Evolutionary conservation across 2,888 invertebrate genomes (phyloP), one percentile per base, ranked within the genome.

Genomic region (Aporophyla nigra): DNA sequence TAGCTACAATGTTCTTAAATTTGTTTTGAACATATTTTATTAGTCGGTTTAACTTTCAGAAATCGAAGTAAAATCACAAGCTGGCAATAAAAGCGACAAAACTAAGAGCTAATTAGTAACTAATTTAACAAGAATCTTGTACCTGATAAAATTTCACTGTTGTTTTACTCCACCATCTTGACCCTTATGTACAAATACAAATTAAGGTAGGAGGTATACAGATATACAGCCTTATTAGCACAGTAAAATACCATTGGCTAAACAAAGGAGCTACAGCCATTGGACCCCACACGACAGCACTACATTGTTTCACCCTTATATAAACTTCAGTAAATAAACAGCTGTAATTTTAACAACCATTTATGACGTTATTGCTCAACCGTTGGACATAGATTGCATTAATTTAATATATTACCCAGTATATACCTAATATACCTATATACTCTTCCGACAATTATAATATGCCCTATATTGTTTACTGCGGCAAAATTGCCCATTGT

Each of bases 401-500:
- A 89, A 91, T 91, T 87, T 88, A 90, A 92, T 92, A 93, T 91
- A 89, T 82, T 79, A 76, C 76, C n/a, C 27, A 49, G 46, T 49
- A 68, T 82, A 66, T 81, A 74, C n/a, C 7, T 40, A 16, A 62
- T 62, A 67, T 68, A 49, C 14, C n/a, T 16, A 49, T 61, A 71
- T 46, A 71, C 46, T 62, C 86, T 85, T 91, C 89, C 85, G 89
- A 90, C 84, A 86, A 87, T 75, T 74, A 72, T 73, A 71, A 83
- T 77, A 82, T 74, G 65, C 62, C 56, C 40, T 63, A 66, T 81
- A 75, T 61, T 76, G 59, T 84, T 86, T 74, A 84, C 46, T 40
- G 61, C 78, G 49, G 16, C 49, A n/a, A 56, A 71, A 80, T 84
- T 78, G 77, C 74, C 66, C 49, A 40, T 69, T 73, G 74, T 84